phyloP scores from a whole-genome alignment of 2,888 invertebrate species.

The Andrena bucephala region DNA sequence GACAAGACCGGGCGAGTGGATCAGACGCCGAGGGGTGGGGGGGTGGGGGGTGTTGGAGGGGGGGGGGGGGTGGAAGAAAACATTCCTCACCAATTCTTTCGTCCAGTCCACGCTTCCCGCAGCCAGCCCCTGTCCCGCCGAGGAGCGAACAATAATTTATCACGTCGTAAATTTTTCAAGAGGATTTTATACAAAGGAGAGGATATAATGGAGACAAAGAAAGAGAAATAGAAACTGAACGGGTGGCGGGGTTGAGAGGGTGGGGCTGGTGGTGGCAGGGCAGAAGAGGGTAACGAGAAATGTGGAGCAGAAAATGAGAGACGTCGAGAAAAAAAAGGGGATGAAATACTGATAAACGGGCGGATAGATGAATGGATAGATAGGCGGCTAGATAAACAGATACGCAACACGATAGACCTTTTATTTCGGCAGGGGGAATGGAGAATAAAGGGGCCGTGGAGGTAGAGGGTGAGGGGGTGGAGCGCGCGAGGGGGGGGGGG shows the following conservation, averaged over 20 bases:
- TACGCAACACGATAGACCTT: conserved; percentile 40
- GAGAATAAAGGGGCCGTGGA: background rate
- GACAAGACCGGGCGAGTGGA: background rate
- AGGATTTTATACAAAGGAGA: conserved; percentile 49
- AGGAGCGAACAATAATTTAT: conserved; percentile 68
- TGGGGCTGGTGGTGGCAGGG: background rate
- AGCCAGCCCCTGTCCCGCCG: background rate
- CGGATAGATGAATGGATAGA: conserved; percentile 31
- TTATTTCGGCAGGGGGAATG: conserved; percentile 23
- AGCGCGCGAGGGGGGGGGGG: background rate
- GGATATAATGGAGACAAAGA: conserved; percentile 25
- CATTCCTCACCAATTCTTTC: conserved; percentile 60
- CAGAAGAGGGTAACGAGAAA: conserved; percentile 30
- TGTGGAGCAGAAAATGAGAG: conserved; percentile 44
- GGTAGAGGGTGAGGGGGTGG: background rate
- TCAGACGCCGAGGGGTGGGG: background rate
- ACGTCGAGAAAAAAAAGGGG: conserved; percentile 9
- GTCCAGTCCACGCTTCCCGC: conserved; percentile 20
- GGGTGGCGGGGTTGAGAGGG: background rate
- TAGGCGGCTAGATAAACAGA: conserved; percentile 38
- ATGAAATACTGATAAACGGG: conserved; percentile 33
- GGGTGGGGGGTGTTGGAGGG: background rate
- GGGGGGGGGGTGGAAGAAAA: background rate
- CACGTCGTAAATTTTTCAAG: conserved; percentile 67
- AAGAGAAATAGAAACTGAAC: conserved; percentile 49